phyloP scores from a whole-genome alignment of 2,113 vertebrate species.

The Gnathonemus longibarbis region DNA sequence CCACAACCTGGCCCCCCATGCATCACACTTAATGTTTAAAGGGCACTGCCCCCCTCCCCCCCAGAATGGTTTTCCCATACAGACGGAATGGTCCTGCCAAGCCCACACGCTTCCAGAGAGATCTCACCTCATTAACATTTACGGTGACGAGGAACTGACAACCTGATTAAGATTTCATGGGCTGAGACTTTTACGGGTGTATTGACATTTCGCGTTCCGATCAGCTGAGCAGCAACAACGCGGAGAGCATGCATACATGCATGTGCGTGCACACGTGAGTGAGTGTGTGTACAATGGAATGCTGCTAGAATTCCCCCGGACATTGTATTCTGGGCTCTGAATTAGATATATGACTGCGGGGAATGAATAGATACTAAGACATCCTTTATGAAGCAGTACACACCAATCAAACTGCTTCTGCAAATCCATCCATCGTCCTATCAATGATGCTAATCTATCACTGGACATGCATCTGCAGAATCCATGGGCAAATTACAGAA shows the following conservation, averaged over 20 bases:
- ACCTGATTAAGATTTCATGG: slow-evolving; percentile 65
- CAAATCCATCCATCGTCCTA: background rate
- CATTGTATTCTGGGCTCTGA: background rate
- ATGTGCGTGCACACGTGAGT: slow-evolving; percentile 9
- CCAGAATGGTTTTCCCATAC: background rate
- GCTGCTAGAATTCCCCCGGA: background rate
- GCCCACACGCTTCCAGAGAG: slow-evolving; percentile 29
- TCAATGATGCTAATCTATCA: background rate
- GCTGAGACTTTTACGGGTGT: slow-evolving; percentile 50
- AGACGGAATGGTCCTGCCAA: background rate
- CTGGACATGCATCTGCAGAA: background rate
- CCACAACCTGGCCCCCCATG: background rate
- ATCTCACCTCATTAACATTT: slow-evolving; percentile 70
- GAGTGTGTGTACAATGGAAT: background rate
- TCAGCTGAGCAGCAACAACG: slow-evolving; percentile 52
- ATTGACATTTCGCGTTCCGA: slow-evolving; percentile 67
- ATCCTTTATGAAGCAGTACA: background rate
- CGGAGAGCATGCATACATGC: slow-evolving; percentile 20
- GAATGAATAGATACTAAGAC: background rate
- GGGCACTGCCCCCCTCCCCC: background rate
- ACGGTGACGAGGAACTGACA: slow-evolving; percentile 54
- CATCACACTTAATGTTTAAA: background rate
- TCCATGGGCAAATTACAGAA: background rate
- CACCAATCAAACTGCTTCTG: background rate
- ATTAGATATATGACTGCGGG: background rate